Base-by-base conservation (phyloP, 2,113 vertebrate species). In the Stegastes partitus region DNA sequence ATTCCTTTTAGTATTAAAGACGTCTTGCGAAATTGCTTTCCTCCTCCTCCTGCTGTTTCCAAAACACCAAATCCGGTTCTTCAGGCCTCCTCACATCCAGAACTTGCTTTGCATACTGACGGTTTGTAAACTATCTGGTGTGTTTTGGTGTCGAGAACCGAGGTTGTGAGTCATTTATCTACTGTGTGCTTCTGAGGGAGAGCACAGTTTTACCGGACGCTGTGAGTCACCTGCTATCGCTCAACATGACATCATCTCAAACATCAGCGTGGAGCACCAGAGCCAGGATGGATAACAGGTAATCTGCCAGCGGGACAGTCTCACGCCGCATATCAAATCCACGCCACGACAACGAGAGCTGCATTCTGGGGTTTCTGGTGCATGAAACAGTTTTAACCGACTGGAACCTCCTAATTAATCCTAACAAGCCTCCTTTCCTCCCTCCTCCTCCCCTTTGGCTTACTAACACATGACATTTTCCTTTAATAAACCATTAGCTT, bases 401-500 rank as follows among this genome's bases (percentile, higher is more conserved):
- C 77, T 82, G 77, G 74, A 80, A 87, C 67, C 45, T 50, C 44
- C 11, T 82, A 81, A 88, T 86, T 61, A 88, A 72, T 70, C 79
- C 67, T 59, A 78, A 83, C 68, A 59, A 72, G 64, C 28, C 1
- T 57, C 19, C 18, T 34, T 23, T 50, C 53, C 28, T 69, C 51
- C 28, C 58, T 50, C 53, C 28, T 69, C 51, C 28, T 55, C 53
- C 37, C 28, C 56, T 15, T 57, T 45, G 81, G 76, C 78, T 75
- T 16, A 58, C 63, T 44, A 78, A 87, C 78, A 81, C 81, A 87
- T 83, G 83, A 80, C 79, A 83, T 90, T 83, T 77, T 25, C 28
- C 62, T 50, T 78, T 77, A 85, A 77, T 82, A 70, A 87, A 84
- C 83, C 84, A 92, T 93, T 91, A 90, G 75, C 80, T 81, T 79